A percentile compares a stretch with the other conserved stretches of the same genome.
phyloP scores from a whole-genome alignment of 1,140 invertebrate species.

The Orius laevigatus region DNA sequence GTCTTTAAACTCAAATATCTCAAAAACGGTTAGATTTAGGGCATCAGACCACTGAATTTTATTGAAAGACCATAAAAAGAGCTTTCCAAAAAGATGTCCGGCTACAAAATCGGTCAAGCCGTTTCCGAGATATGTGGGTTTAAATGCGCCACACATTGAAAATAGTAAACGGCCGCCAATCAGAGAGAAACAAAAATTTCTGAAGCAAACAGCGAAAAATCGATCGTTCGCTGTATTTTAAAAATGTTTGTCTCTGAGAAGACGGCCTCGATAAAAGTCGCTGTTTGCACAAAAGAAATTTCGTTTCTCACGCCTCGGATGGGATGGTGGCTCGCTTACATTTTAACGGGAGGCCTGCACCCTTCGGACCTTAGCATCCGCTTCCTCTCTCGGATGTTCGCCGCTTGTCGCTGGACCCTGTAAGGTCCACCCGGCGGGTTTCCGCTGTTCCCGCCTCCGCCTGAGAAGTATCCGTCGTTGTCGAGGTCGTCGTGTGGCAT shows the following conservation, averaged over 20 bases:
- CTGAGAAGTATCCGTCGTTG: conserved; percentile 18
- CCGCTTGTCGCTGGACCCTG: conserved; percentile 72
- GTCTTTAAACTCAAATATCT: too few species aligned
- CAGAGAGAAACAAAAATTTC: conserved; percentile 9
- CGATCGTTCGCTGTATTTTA: conserved; percentile 3
- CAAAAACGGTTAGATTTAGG: too few species aligned
- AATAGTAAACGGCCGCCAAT: too few species aligned
- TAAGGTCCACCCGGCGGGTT: conserved; percentile 46
- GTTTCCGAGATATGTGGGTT: too few species aligned
- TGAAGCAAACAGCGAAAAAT: conserved; percentile 13
- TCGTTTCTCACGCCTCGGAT: neutral
- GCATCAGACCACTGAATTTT: too few species aligned
- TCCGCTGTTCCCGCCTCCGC: conserved; percentile 32
- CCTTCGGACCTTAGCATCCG: conserved; percentile 79
- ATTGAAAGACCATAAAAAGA: too few species aligned
- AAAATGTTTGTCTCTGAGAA: neutral
- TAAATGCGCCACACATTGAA: too few species aligned
- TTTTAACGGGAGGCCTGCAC: conserved; percentile 25
- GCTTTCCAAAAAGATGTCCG: too few species aligned
- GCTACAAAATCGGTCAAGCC: too few species aligned
- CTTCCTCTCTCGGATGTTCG: conserved; percentile 85
- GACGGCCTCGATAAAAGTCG: neutral
- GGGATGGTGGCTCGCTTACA: conserved; percentile 22
- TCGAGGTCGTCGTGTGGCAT: conserved; percentile 13
- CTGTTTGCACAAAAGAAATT: neutral